A percentile compares a stretch with the other conserved stretches of the same genome.
These are phyloP conservation scores for Drosophila engyochracea DNA, from an alignment of 2,888 invertebrate genomes.

Conservation along the genomic window DNA sequence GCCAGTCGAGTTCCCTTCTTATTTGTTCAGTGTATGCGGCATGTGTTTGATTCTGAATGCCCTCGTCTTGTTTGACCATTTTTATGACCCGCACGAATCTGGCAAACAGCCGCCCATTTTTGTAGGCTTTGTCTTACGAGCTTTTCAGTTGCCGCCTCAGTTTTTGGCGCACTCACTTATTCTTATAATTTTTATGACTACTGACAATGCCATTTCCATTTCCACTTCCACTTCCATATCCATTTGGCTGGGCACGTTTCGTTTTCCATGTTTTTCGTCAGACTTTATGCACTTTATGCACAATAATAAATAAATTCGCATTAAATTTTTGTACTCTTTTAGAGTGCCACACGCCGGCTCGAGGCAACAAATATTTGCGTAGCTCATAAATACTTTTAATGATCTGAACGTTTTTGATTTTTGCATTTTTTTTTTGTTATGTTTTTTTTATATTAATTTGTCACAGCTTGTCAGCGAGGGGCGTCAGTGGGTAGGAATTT, in stretches of 20 bases:
- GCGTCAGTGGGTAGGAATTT: background rate
- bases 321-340: slow-evolving; percentile 53
- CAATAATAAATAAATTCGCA: slow-evolving; percentile 64
- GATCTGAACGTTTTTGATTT: slow-evolving; percentile 65
- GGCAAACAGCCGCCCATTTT: slow-evolving; percentile 38
- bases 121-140: slow-evolving; percentile 63
- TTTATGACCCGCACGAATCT: slow-evolving; percentile 62
- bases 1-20: background rate
- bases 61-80: slow-evolving; percentile 58
- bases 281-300: slow-evolving; percentile 64
- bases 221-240: slow-evolving; percentile 43
- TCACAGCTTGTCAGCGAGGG: slow-evolving; percentile 44
- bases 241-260: slow-evolving; percentile 50
- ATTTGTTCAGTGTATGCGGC: slow-evolving; percentile 20
- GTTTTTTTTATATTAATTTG: slow-evolving; percentile 55
- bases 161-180: slow-evolving; percentile 35
- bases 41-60: slow-evolving; percentile 58
- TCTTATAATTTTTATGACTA: slow-evolving; percentile 59
- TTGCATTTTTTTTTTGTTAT: slow-evolving; percentile 27
- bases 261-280: slow-evolving; percentile 7
- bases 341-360: background rate
- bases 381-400: slow-evolving; percentile 67
- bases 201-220: slow-evolving; percentile 53
- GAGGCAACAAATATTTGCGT: slow-evolving; percentile 48
- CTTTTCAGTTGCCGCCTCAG: background rate